phyloP scores from a whole-genome alignment of 2,797 vertebrate species.

The Takifugu ocellatus region DNA sequence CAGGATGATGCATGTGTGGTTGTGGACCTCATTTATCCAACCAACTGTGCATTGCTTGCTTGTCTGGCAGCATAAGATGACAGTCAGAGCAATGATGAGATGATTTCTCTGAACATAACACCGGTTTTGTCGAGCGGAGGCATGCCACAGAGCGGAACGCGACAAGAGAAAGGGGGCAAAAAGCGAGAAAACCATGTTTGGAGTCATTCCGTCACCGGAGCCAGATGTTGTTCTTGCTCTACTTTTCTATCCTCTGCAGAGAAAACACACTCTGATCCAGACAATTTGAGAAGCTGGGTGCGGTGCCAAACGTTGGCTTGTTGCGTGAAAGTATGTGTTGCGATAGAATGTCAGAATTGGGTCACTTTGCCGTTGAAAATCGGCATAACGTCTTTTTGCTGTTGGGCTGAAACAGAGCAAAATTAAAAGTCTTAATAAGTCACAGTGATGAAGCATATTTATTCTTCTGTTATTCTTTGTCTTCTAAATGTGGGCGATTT shows the following conservation, averaged over 20 bases:
- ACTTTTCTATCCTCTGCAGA: conserved; percentile 58
- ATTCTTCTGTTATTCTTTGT: too few relatives aligned
- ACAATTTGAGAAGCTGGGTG: conserved; percentile 52
- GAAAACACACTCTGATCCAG: conserved; percentile 57
- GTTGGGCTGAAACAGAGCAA: conserved; percentile 12
- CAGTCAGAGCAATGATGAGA: conserved; percentile 58
- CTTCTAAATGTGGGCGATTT: too few relatives aligned
- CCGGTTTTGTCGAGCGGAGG: conserved; percentile 41
- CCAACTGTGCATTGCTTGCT: conserved; percentile 58
- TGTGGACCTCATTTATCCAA: conserved; percentile 50
- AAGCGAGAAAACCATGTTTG: conserved; percentile 28
- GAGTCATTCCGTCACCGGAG: conserved; percentile 47
- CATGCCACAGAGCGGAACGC: conserved; percentile 18
- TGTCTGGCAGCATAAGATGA: conserved; percentile 54
- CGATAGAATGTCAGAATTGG: conserved; percentile 62
- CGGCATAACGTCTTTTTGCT: conserved; percentile 26
- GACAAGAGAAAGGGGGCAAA: conserved; percentile 1
- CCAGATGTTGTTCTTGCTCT: conserved; percentile 68
- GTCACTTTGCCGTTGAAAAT: conserved; percentile 56
- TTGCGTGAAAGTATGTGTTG: conserved; percentile 46
- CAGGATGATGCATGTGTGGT: conserved; percentile 53
- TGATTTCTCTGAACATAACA: conserved; percentile 65
- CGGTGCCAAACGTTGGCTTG: conserved; percentile 53
- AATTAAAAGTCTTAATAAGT: too few relatives aligned
- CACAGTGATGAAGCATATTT: too few relatives aligned